These are phyloP conservation scores for Odontomyia ornata DNA, from an alignment of 2,888 invertebrate genomes.

Conservation along the genomic window DNA sequence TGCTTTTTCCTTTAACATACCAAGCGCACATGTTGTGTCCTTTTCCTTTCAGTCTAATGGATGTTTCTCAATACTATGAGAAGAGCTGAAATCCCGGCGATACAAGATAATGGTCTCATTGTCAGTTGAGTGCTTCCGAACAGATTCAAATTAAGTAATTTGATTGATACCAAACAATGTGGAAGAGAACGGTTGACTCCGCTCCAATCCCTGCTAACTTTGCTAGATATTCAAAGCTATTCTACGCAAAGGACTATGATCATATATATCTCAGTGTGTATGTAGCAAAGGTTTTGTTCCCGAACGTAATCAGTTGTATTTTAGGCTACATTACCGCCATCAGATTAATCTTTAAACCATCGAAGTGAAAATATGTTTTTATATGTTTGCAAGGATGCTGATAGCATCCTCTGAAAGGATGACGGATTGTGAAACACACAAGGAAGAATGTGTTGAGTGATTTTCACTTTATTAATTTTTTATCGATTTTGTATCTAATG, in stretches of 20 bases:
- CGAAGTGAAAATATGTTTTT: constrained; percentile 24
- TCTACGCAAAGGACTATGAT: no score
- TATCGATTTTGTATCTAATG: no score
- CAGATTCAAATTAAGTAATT: constrained; percentile 43
- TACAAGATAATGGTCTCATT: constrained; percentile 34
- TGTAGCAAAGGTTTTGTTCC: neutral
- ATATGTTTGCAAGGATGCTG: constrained; percentile 2
- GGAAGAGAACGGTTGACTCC: constrained; percentile 6
- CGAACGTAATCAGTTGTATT: constrained; percentile 27
- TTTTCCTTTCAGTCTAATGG: neutral
- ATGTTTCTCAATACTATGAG: constrained; percentile 13
- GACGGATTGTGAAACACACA: neutral
- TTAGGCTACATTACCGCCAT: constrained; percentile 38
- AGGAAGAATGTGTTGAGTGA: neutral
- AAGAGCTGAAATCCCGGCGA: constrained; percentile 29
- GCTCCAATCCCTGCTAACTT: neutral
- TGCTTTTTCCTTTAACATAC: no score
- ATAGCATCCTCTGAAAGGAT: neutral
- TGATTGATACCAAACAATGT: constrained; percentile 39
- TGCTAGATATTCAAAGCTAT: neutral
- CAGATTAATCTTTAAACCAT: constrained; percentile 25
- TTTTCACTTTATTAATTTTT: neutral
- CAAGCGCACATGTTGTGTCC: no score
- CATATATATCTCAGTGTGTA: no score
- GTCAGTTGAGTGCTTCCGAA: constrained; percentile 40